phyloP scores from a whole-genome alignment of 2,797 vertebrate species.

The Rhinophrynus dorsalis region DNA sequence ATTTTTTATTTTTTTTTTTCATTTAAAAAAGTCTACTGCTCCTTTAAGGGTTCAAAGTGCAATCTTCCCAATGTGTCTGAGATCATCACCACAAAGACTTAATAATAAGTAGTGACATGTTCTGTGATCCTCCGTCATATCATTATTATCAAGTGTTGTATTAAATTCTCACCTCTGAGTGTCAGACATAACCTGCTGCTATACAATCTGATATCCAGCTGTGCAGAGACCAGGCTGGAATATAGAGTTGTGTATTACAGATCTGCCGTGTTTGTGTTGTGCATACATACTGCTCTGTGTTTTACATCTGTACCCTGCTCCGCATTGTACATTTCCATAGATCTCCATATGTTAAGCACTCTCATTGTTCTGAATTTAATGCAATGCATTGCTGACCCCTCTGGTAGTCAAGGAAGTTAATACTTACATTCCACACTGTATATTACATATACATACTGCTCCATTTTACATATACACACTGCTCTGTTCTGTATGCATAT shows the following conservation, averaged over 20 bases:
- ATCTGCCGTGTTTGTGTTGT: neutral
- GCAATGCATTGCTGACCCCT: no score
- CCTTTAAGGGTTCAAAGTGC: no score
- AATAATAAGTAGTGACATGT: constrained; percentile 13
- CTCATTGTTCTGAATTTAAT: no score
- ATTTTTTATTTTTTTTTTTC: no score
- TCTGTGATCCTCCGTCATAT: constrained; percentile 25
- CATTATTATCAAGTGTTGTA: constrained; percentile 18
- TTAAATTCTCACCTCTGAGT: constrained; percentile 13
- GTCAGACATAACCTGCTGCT: constrained; percentile 12
- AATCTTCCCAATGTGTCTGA: constrained; percentile 13
- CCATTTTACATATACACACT: no score
- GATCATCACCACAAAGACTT: constrained; percentile 29
- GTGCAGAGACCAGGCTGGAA: neutral
- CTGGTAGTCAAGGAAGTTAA: no score
- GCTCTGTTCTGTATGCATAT: no score
- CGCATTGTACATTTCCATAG: neutral
- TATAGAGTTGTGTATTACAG: neutral
- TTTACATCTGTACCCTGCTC: neutral
- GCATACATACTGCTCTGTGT: neutral
- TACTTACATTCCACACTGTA: no score
- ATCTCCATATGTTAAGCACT: no score
- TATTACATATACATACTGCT: no score
- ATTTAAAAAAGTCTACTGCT: no score
- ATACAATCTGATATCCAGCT: constrained; percentile 15